phyloP scores from a whole-genome alignment of 2,888 invertebrate genomes.

The Horisme vitalbata region DNA sequence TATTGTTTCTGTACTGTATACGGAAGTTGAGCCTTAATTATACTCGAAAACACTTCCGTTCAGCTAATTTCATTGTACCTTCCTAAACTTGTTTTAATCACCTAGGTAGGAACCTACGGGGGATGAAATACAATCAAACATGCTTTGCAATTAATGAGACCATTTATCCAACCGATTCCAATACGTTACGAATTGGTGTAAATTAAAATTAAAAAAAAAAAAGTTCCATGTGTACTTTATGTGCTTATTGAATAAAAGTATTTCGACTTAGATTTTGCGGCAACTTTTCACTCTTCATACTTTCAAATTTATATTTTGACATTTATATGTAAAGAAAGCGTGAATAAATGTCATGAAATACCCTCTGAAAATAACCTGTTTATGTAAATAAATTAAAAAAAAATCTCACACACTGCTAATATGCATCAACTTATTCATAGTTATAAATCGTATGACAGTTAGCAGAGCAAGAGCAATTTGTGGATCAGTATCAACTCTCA shows the following conservation, averaged over 20 bases:
- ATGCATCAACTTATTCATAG: conserved; percentile 4
- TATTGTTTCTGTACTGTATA: conserved; percentile 41
- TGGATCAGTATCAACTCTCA: conserved; percentile 32
- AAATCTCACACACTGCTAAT: background rate
- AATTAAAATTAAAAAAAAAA: too few relatives aligned
- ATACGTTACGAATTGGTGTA: too few relatives aligned
- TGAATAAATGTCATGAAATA: background rate
- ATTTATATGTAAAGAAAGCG: too few relatives aligned
- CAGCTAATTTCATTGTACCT: conserved; percentile 24
- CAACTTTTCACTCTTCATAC: too few relatives aligned
- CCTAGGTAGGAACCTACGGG: too few relatives aligned
- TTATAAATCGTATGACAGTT: conserved; percentile 20
- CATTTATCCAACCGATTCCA: too few relatives aligned
- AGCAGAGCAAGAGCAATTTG: conserved; percentile 22
- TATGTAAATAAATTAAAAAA: background rate
- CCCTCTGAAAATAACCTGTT: background rate
- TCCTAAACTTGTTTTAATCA: conserved; percentile 15
- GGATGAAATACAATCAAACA: conserved; percentile 4
- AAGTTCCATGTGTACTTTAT: too few relatives aligned
- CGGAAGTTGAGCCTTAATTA: conserved; percentile 46
- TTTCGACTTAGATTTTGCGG: too few relatives aligned
- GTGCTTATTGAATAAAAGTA: too few relatives aligned
- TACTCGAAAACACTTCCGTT: conserved; percentile 40
- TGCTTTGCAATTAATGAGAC: too few relatives aligned
- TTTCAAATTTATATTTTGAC: too few relatives aligned